Evolutionary conservation across 2,888 invertebrate species (phyloP).

Genomic region (Sthenelais limicola): DNA sequence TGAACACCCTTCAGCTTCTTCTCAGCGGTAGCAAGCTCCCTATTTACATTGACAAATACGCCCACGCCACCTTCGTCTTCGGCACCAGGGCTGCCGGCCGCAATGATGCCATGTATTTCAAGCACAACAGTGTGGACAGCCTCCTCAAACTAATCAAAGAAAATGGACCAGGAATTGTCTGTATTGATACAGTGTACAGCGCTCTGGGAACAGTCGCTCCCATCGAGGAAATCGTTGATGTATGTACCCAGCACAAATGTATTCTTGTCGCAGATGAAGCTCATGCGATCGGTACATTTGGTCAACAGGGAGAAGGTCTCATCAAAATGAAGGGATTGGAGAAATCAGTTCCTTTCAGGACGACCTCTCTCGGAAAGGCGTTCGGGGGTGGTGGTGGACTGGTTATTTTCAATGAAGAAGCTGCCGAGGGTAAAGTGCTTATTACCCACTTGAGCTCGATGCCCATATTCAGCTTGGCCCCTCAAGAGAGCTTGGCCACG

Average conservation of each 20-base stretch:
- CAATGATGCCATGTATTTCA: conserved; percentile 26
- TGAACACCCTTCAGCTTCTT: conserved; percentile 14
- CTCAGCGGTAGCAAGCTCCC: conserved; percentile 13
- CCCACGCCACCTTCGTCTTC: conserved; percentile 22
- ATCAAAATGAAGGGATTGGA: conserved; percentile 23
- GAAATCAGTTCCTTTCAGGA: conserved; percentile 23
- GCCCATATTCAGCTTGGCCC: conserved; percentile 34
- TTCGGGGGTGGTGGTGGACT: conserved; percentile 24
- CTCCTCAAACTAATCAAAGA: conserved; percentile 28
- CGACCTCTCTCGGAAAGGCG: conserved; percentile 25
- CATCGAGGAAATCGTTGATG: conserved; percentile 11
- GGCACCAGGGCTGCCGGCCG: conserved; percentile 32
- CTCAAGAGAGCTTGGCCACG: conserved; percentile 23
- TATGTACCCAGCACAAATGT: conserved; percentile 8
- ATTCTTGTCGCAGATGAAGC: conserved; percentile 34
- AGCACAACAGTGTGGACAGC: conserved; percentile 29
- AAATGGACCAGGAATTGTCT: conserved; percentile 30
- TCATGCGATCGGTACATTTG: conserved; percentile 16
- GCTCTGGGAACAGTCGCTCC: conserved; percentile 30
- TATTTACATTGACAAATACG: conserved; percentile 38
- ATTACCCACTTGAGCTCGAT: neutral
- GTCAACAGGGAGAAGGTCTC: conserved; percentile 21
- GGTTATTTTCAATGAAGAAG: conserved; percentile 4
- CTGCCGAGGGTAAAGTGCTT: neutral
- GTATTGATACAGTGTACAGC: conserved; percentile 30